Evolutionary conservation across 1,140 invertebrate species (phyloP).

Genomic region (Philopotamus ludificatus): DNA sequence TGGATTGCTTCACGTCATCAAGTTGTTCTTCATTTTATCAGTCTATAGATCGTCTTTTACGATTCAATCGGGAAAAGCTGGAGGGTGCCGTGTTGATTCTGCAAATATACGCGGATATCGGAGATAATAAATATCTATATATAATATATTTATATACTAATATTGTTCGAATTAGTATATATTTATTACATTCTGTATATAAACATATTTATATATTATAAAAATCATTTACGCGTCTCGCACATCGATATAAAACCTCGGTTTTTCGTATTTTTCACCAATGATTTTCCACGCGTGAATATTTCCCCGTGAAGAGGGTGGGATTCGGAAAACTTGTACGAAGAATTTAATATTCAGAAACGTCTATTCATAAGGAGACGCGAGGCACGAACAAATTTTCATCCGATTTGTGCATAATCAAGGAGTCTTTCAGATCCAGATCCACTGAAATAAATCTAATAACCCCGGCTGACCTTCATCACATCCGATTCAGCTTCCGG

Average conservation of each 20-base stretch:
- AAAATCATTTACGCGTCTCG: too few species aligned
- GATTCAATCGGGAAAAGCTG: neutral
- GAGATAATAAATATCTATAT: too few species aligned
- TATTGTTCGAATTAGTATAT: too few species aligned
- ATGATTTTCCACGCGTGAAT: neutral
- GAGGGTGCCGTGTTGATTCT: too few species aligned
- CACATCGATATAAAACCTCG: too few species aligned
- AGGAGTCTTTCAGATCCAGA: slow-evolving; percentile 11
- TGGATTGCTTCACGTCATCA: slow-evolving; percentile 21
- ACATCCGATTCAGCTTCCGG: neutral
- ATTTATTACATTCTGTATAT: too few species aligned
- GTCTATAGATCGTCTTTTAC: neutral
- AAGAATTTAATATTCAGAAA: slow-evolving; percentile 27
- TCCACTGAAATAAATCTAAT: slow-evolving; percentile 10
- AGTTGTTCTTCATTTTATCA: slow-evolving; percentile 16
- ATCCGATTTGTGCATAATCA: slow-evolving; percentile 25
- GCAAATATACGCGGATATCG: too few species aligned
- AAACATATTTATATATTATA: too few species aligned
- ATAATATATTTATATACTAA: too few species aligned
- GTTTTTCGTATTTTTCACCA: too few species aligned
- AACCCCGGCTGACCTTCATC: neutral
- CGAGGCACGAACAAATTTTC: slow-evolving; percentile 8
- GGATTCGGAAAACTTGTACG: slow-evolving; percentile 16
- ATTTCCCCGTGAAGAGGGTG: neutral
- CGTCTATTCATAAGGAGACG: slow-evolving; percentile 12